Evolutionary conservation across 2,888 invertebrate species (phyloP), one percentile per base, ranked within the genome.

Genomic region (Pseudococcus jackbeardsleyi): DNA sequence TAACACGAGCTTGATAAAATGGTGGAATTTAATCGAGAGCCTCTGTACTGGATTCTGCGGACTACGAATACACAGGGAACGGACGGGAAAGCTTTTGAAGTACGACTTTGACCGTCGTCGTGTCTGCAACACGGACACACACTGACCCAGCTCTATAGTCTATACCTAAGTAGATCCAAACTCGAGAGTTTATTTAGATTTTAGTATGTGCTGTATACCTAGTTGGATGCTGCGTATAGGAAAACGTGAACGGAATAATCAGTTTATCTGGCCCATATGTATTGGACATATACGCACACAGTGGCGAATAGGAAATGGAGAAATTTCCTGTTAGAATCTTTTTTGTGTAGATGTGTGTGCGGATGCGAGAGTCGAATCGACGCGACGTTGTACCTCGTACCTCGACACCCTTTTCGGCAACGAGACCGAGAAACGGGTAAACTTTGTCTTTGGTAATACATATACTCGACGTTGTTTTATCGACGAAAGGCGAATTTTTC

Each of bases 201-300:
- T 77, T 39, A 42, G 42, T 77, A 77, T 77, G 77, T 77, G 77
- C 77, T 17, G 77, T 77, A 17, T 77, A 11, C 26, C 26, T 68
- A 77, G 2, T 72, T 72, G 72, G 72, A 22, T 39, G 33, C 42
- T 42, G 72, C 50, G 4, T 42, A 42, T 50, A 54, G n/a, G n/a
- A 64, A 48, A 86, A 86, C 86, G 86, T 86, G 86, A 86, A 42
- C 86, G 19, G 86, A 86, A 86, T 86, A 68, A 68, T 68, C 68
- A 72, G 48, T 84, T 54, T 54, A 84, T 26, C 17, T 54, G 26
- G 54, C n/a, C 42, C 9, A 15, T 22, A 22, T 50, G 54, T 26
- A 77, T 33, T 8, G 77, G 77, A n/a, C 54, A 64, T 8, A 22
- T 6, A 42, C n/a, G 19, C n/a, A 64, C 42, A 5, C 42, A 42